These are phyloP conservation scores for Buphagus erythrorhynchus DNA, from an alignment of 2,797 vertebrate species.

Conservation along the genomic window DNA sequence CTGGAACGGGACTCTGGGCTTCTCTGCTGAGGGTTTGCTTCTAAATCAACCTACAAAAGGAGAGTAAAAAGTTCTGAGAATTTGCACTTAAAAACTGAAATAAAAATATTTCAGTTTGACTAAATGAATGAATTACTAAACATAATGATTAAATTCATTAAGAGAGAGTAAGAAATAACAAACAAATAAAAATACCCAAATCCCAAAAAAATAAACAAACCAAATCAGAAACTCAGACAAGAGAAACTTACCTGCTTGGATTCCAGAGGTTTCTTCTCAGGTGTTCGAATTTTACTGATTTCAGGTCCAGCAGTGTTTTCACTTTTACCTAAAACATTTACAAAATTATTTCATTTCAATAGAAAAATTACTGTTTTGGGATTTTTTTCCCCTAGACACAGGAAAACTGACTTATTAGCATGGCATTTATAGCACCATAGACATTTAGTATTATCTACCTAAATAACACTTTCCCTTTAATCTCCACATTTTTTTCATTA, in stretches of 20 bases:
- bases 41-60: conserved; percentile 85
- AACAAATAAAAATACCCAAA: background rate
- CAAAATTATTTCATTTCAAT: background rate
- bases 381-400: background rate
- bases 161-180: background rate
- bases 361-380: background rate
- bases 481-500: background rate
- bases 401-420: background rate
- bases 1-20: conserved; percentile 88
- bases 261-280: conserved; percentile 91
- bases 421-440: background rate
- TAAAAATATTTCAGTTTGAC: background rate
- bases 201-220: fast-evolving
- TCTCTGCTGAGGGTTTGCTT: conserved; percentile 86
- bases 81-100: background rate
- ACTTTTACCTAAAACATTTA: conserved; percentile 85
- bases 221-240: background rate
- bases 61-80: background rate
- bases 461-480: background rate
- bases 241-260: conserved; percentile 85
- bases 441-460: background rate
- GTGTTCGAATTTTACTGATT: conserved; percentile 90
- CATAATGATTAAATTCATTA: background rate
- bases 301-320: conserved; percentile 89
- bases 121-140: background rate